Base-by-base conservation (phyloP, 2,888 invertebrate species). In the Galerucella nymphaeae region DNA sequence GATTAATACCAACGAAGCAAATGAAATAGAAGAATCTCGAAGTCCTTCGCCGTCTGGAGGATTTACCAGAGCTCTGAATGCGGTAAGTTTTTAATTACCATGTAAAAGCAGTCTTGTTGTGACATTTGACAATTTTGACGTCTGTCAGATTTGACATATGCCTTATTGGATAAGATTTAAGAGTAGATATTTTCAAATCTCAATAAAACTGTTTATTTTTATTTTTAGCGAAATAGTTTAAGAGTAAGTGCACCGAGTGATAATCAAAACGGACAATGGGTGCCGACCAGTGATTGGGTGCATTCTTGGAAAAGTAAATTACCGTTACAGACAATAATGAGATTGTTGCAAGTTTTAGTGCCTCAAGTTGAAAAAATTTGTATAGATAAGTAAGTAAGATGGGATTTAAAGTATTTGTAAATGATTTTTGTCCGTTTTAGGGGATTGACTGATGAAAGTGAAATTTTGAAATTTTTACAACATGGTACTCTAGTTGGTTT, bases 361-460 rank as follows among this genome's bases (percentile, higher is more conserved):
- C 99, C 99, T 68, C 99, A 99, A 89, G 99, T 99, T 23, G 99
- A 99, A 88, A 99, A 99, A 89, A 99, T 99, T 81, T 99, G 99
- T 88, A 99, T 99, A 83, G 99, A 98, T 87, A 98, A 97, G 96
- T 96, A 84, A 88, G 92, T 88, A 55, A 30, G 5, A 30, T 6
- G 8, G 23, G 23, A 23, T 23, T 23, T 23, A 23, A 23, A 23
- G 23, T 23, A 23, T 30, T 30, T 30, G 5, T 30, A 30, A 2
- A 55, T 14, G 45, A 10, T 30, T 42, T 42, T 53, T 42, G 42
- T 11, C 5, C 42, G 11, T 62, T 62, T 18, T 86, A 97, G 97
- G 86, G 99, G 99, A 0, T 88, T 99, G 79, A 99, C 99, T 4
- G 99, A 99, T 87, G 99, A 99, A 88, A 98, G 97, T 81, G 99